A percentile compares a stretch with the other conserved stretches of the same genome.
These are phyloP conservation scores for Scaptomyza flava DNA, from an alignment of 2,888 invertebrate species.

Conservation along the genomic window DNA sequence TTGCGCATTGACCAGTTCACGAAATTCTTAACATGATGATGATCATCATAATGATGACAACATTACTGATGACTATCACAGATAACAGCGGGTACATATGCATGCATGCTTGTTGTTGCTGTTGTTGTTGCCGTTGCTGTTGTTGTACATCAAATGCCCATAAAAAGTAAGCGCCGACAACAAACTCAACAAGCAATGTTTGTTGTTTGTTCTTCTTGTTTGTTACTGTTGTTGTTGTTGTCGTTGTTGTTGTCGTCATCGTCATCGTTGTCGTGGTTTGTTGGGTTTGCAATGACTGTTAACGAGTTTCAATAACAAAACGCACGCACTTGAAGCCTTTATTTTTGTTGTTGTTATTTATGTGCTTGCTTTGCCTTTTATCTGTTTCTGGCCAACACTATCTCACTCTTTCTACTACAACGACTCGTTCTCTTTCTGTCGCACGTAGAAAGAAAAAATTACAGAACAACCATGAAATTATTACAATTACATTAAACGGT, in stretches of 20 bases:
- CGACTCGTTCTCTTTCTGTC: background rate
- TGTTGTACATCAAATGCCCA: constrained; percentile 72
- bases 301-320: constrained; percentile 79
- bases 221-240: constrained; percentile 20
- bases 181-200: constrained; percentile 37
- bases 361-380: constrained; percentile 55
- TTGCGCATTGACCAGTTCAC: constrained; percentile 75
- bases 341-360: constrained; percentile 61
- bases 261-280: constrained; percentile 46
- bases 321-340: constrained; percentile 70
- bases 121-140: background rate
- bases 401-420: constrained; percentile 4
- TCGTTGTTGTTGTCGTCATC: constrained; percentile 36
- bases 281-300: constrained; percentile 64
- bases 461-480: constrained; percentile 58
- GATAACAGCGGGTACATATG: constrained; percentile 69
- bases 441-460: constrained; percentile 16
- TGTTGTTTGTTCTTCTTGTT: constrained; percentile 14
- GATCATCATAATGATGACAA: constrained; percentile 41
- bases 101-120: constrained; percentile 37
- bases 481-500: constrained; percentile 75
- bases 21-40: constrained; percentile 73
- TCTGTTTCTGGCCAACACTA: constrained; percentile 33
- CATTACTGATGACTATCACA: constrained; percentile 72
- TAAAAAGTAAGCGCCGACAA: constrained; percentile 69